phyloP scores from a whole-genome alignment of 1,140 invertebrate genomes.

The Drosophila bipectinata region DNA sequence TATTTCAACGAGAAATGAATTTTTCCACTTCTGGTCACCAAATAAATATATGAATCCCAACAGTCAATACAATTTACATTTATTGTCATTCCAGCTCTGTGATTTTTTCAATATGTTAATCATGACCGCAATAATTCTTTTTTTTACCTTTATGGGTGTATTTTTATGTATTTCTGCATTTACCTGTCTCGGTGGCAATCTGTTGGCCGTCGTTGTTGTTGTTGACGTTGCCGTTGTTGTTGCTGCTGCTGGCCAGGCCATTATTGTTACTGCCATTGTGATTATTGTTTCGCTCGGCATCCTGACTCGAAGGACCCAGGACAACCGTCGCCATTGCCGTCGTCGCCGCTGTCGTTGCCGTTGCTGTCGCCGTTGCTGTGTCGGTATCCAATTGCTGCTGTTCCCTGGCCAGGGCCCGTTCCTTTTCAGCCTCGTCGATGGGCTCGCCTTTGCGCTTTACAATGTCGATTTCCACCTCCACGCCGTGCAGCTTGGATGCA shows the following conservation, averaged over 20 bases:
- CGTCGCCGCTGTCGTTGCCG: slow-evolving; percentile 23
- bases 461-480: slow-evolving; percentile 95
- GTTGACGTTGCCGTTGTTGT: slow-evolving; percentile 53
- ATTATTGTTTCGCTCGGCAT: slow-evolving; percentile 73
- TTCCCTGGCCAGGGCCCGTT: slow-evolving; percentile 66
- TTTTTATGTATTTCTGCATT: slow-evolving; percentile 1
- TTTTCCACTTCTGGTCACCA: slow-evolving; percentile 9
- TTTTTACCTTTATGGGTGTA: background rate
- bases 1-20: slow-evolving; percentile 20
- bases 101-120: slow-evolving; percentile 40
- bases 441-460: slow-evolving; percentile 92
- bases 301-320: slow-evolving; percentile 18
- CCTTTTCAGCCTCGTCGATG: slow-evolving; percentile 80
- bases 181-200: slow-evolving; percentile 65
- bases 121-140: slow-evolving; percentile 11
- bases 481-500: slow-evolving; percentile 94
- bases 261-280: slow-evolving; percentile 68
- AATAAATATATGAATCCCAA: slow-evolving; percentile 34
- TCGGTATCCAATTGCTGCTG: slow-evolving; percentile 62
- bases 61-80: slow-evolving; percentile 47
- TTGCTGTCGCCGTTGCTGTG: slow-evolving; percentile 21
- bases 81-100: slow-evolving; percentile 27
- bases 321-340: slow-evolving; percentile 24
- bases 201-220: slow-evolving; percentile 78
- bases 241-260: slow-evolving; percentile 29